phyloP scores from a whole-genome alignment of 2,113 vertebrate species.

The Shinisaurus crocodilurus region DNA sequence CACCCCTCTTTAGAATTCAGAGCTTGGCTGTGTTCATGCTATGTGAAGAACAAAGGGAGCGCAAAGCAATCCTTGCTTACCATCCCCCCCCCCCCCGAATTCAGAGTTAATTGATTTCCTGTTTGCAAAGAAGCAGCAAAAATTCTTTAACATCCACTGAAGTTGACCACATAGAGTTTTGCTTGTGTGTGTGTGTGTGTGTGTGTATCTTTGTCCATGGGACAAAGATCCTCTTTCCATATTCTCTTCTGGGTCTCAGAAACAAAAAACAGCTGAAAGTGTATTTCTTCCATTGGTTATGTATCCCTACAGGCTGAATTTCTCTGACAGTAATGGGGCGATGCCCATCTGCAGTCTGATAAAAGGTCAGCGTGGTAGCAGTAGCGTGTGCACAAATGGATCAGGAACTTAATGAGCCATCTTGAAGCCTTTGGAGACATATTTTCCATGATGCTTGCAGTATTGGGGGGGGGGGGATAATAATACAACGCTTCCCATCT shows the following conservation, averaged over 20 bases:
- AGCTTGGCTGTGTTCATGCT: slow-evolving; percentile 39
- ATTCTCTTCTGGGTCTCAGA: slow-evolving; percentile 43
- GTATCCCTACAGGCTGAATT: slow-evolving; percentile 54
- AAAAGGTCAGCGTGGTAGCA: slow-evolving; percentile 65
- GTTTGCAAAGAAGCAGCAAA: slow-evolving; percentile 44
- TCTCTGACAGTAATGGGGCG: slow-evolving; percentile 28
- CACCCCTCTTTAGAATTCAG: slow-evolving; percentile 45
- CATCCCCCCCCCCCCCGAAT: slow-evolving; percentile 43
- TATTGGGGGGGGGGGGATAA: slow-evolving; percentile 29
- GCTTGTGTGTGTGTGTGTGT: not conserved
- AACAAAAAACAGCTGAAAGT: slow-evolving; percentile 42
- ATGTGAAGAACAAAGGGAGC: slow-evolving; percentile 43
- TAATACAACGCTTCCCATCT: slow-evolving; percentile 35
- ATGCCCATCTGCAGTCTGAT: slow-evolving; percentile 45
- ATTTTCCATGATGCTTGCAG: slow-evolving; percentile 55
- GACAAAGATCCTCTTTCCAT: slow-evolving; percentile 37
- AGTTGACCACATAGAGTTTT: slow-evolving; percentile 36
- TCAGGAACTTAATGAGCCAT: slow-evolving; percentile 62
- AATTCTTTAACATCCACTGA: slow-evolving; percentile 35
- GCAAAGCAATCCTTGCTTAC: slow-evolving; percentile 55
- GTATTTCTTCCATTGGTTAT: slow-evolving; percentile 52
- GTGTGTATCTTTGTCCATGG: slow-evolving; percentile 30
- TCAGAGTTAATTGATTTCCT: slow-evolving; percentile 59
- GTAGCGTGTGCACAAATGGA: slow-evolving; percentile 61
- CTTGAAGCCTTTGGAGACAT: slow-evolving; percentile 53